Base-by-base conservation (phyloP, 2,113 vertebrate genomes). In the Hypanus sabinus region DNA sequence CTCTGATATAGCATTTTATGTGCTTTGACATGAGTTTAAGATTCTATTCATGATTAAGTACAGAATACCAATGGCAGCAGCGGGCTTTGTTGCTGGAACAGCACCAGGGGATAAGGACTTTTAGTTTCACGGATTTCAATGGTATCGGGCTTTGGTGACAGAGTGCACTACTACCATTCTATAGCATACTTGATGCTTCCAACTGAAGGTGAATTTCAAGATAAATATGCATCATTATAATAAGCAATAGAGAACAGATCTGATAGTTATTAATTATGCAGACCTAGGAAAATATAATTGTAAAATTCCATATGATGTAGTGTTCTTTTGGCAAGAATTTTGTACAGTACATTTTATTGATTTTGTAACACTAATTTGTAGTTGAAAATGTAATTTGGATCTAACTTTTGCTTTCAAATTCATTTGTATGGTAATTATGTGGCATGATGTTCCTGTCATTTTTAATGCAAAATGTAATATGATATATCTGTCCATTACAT, bases 361-460 rank as follows among this genome's bases (percentile, higher is more conserved):
- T 85, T 85, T 85, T 27, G 20, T 60, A 87, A 87, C 24, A 46
- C 46, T 85, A 85, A 85, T 87, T 79, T 79, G 76, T 12, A 79
- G n/a, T 11, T 79, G 76, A 79, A 36, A 79, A 79, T 79, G 11
- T 36, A 36, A 79, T 79, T 79, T 36, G 36, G 36, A 79, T 79
- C n/a, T n/a, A 79, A 79, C 2, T 79, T 79, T 79, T 33, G 46
- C 55, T 87, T 57, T 87, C 8, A 87, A 87, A 87, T 87, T 87
- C 46, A 30, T 87, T 87, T 55, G 83, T 87, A 60, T 60, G 22
- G 55, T 60, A 60, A 60, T 87, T 87, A 87, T 87, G 55, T 60
- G 24, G 2, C n/a, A 11, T 57, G 18, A 87, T 27, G 46, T 87
- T 87, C 38, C 46, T 57, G 76, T 79, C 10, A 0, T 36, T 79